phyloP scores from a whole-genome alignment of 2,797 vertebrate genomes.

The Rhinogobio ventralis region DNA sequence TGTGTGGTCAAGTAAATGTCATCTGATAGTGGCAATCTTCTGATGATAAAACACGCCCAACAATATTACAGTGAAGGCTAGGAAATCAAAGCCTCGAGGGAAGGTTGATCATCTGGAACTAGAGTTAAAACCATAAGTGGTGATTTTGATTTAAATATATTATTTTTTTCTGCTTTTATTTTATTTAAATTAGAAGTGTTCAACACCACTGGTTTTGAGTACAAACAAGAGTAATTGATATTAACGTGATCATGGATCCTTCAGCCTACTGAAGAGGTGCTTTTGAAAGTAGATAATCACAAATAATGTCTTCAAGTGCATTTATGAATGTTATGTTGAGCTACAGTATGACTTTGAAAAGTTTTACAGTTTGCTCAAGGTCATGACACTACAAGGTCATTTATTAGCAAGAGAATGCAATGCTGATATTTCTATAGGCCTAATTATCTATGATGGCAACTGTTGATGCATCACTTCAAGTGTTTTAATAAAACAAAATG shows the following conservation, averaged over 20 bases:
- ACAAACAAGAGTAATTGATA: not conserved
- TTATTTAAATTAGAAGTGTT: not conserved
- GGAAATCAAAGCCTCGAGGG: not conserved
- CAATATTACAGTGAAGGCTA: not conserved
- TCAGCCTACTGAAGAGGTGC: not conserved
- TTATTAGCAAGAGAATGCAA: not conserved
- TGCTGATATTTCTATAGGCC: not conserved
- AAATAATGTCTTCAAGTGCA: not conserved
- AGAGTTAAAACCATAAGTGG: not conserved
- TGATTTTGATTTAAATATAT: not conserved
- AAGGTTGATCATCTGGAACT: not conserved
- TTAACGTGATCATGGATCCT: not conserved
- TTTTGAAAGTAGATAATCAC: not conserved
- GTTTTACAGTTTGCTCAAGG: not conserved
- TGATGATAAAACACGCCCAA: not conserved
- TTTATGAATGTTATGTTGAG: not conserved
- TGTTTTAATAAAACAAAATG: not conserved
- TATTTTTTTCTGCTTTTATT: not conserved
- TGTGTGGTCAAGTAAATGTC: not conserved
- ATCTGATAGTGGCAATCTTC: not conserved
- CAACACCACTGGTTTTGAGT: no score
- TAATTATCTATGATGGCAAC: no score
- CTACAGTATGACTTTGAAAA: not conserved
- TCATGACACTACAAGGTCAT: not conserved
- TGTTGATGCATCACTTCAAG: not conserved